Base-by-base conservation (phyloP, 2,888 invertebrate species). In the Nymphalis urticae region DNA sequence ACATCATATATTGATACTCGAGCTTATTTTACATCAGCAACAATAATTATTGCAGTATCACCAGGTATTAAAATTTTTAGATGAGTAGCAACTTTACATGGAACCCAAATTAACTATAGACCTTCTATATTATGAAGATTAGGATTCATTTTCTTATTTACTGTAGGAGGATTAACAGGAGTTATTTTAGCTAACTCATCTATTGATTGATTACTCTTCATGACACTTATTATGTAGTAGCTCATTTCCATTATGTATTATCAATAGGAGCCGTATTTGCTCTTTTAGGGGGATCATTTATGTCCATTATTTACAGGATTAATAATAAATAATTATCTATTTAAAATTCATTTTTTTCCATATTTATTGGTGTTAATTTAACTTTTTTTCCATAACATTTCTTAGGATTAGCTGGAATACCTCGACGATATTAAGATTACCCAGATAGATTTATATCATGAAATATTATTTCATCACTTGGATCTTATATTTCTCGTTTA, bases 21-120 rank as follows among this genome's bases (percentile, higher is more conserved):
- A n/a, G n/a, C n/a, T n/a, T n/a, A n/a, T n/a, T n/a, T n/a, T n/a
- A n/a, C n/a, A n/a, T n/a, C n/a, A n/a, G n/a, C n/a, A n/a, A n/a
- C n/a, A n/a, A n/a, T n/a, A n/a, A n/a, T n/a, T n/a, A n/a, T n/a
- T n/a, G n/a, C n/a, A n/a, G n/a, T n/a, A n/a, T n/a, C 97, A 0
- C 97, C 97, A 21, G 97, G 96, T 76, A 96, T 97, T 94, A 97
- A 96, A 94, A 94, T 97, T 90, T 96, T 96, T 89, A 86, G 95
- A 42, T 96, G 96, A 94, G 79, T 96, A 88, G 95, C 95, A 0
- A 95, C 95, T 17, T 56, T 61, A 56, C 61, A 64, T 62, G 64
- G 64, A 21, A 64, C 53, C 17, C 60, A 60, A 60, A 60, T 60
- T 60, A 60, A 60, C 48, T 60, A 60, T 60, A 60, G 60, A 21